Evolutionary conservation across 2,113 vertebrate genomes (phyloP).

Genomic region (Patagioenas fasciata): DNA sequence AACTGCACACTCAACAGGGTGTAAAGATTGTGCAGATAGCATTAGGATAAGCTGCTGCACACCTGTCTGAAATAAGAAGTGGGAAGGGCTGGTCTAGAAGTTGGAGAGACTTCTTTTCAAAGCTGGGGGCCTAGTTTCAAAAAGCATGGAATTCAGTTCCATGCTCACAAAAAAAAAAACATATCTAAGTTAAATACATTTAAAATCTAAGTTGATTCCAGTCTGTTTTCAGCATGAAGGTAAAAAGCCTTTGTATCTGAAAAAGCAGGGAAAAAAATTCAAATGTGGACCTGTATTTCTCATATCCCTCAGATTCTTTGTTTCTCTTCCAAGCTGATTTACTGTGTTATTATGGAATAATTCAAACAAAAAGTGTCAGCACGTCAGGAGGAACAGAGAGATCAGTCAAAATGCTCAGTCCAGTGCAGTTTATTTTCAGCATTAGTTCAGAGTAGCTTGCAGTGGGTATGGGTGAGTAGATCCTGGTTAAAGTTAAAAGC

Average conservation of each 20-base stretch:
- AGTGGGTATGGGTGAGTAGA: neutral
- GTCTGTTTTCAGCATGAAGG: neutral
- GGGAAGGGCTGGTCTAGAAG: neutral
- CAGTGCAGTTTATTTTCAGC: neutral
- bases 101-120: neutral
- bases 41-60: neutral
- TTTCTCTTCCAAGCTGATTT: conserved; percentile 19
- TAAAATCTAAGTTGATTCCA: neutral
- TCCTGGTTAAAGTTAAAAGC: neutral
- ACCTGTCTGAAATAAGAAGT: neutral
- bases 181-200: neutral
- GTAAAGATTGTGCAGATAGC: neutral
- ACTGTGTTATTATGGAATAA: neutral
- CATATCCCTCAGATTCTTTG: neutral
- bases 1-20: neutral
- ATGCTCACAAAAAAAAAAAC: neutral
- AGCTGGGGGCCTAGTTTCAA: neutral
- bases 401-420: neutral
- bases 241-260: neutral
- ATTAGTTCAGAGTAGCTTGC: neutral
- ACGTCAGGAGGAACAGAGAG: neutral
- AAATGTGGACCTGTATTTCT: neutral
- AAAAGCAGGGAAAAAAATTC: neutral
- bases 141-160: neutral
- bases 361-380: neutral